Evolutionary conservation across 2,797 vertebrate genomes (phyloP), one percentile per base, ranked within the genome.

Genomic region (Enteromius radiatus): DNA sequence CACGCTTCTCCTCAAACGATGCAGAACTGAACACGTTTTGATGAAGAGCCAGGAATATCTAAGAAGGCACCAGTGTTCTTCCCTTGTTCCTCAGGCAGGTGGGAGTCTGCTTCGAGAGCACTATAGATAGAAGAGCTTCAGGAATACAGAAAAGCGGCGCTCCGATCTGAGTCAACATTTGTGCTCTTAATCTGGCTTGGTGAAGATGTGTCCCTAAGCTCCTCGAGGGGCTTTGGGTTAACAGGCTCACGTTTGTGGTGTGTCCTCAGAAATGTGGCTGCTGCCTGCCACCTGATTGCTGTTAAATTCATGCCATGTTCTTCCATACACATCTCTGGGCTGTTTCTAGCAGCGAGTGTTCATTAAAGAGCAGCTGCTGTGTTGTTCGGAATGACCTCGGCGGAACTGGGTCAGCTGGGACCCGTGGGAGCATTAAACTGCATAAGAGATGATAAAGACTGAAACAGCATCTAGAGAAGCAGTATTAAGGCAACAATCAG

Each of bases 1-100:
- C 87, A 82, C 84, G 75, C 88, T 89, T 91, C 91, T 87, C 84
- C 59, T 41, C 56, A 65, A 81, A 65, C 11, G 3, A 67, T 75
- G 43, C 80, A 21, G 33, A 67, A 67, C 61, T 75, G 41, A 81
- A 73, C 41, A 49, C 1, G 21, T 36, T 63, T 71, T 81, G 68
- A 73, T 63, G 21, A 81, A 31, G 28, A 81, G 41, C 56, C 54
- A 73, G 59, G 31, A 63, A 81, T 73, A 73, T 73, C 43, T 49
- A 49, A 73, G 28, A 41, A 73, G 28, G 56, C 28, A 47, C 56
- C 21, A 26, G 15, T 73, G 65, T 80, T 80, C 65, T 63, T 52
- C 28, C 61, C 28, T 63, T 5, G 3, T 23, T 31, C 41, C 61
- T 26, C 23, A 43, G 77, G 68, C 71, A 49, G 64, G 28, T 70